Base-by-base conservation (phyloP, 2,888 invertebrate genomes). In the Coecobrya sp. region DNA sequence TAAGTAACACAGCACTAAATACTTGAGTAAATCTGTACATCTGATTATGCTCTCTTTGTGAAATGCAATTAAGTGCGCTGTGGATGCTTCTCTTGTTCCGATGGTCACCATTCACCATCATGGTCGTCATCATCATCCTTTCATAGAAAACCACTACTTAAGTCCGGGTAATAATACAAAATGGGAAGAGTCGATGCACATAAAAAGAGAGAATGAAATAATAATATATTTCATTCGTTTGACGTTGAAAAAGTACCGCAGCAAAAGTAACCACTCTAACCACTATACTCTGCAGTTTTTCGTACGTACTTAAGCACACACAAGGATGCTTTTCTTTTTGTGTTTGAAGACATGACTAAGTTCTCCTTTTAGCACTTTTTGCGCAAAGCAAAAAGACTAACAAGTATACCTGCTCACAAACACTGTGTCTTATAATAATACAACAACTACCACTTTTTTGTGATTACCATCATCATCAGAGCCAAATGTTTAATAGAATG, bases 201-300 rank as follows among this genome's bases (percentile, higher is more conserved):
- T 45, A 42, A 42, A 73, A 73, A 0, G 8, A 65, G 65, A 30
- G 45, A 73, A 52, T 79, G 79, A 27, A 79, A 79, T 25, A 36
- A 36, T 36, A 36, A 36, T 36, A 79, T 79, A 55, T 79, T 79
- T 79, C 79, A 79, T 79, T 76, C 52, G 27, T 52, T 52, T 79
- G 79, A 79, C 79, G 79, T 79, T 52, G 52, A 79, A 79, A 73
- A 52, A 79, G 52, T 52, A 79, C 27, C 79, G 16, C 52, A 79
- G 25, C 52, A 52, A 52, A 52, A 79, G 79, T 52, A 79, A 79
- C 13, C 52, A 76, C 79, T 8, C 36, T 27, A 42, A 76, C 73
- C 73, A 45, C 73, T n/a, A 45, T 25, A 13, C 45, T 76, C 30
- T 27, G 7, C 27, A 27, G 52, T 55, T 55, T 16, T 79, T 27